Evolutionary conservation across 2,888 invertebrate genomes (phyloP), one percentile per base, ranked within the genome.

Genomic region (Gymnocheta viridis): DNA sequence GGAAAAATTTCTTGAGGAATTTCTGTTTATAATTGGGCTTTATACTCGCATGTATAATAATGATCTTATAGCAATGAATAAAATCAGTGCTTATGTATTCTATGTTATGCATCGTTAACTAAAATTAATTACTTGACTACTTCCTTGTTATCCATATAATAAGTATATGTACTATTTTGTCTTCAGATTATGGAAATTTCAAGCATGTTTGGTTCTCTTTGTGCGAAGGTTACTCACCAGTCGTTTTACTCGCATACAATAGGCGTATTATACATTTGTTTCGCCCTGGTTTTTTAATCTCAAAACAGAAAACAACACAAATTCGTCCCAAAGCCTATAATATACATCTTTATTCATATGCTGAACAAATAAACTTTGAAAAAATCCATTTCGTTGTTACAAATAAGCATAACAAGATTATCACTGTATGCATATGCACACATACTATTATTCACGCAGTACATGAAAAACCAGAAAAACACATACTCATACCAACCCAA

Each of bases 351-450:
- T 73, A 77, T 81, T 72, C 72, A 81, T 72, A 73, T 77, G 62
- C 62, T 77, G 69, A 81, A 54, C 73, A 84, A 78, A 81, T 69
- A 84, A 47, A 60, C 27, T 66, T 54, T 9, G 49, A 72, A 66
- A 70, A 80, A 83, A 72, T 77, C 74, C 76, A 66, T 80, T 84
- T 77, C 67, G 72, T 80, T 80, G 76, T 72, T 51, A 80, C 80
- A 84, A 84, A 81, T 77, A 67, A 80, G 72, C 62, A 62, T 81
- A 81, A 78, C 84, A 73, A 77, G 72, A 84, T 84, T 84, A 84
- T 69, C 81, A 60, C 38, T 51, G 17, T 32, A 24, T 22, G 10
- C 27, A 67, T 12, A 49, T 14, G 38, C 38, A 22, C 29, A 29
- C 19, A 47, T 29, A 10, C 6, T 2, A 10, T 32, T 22, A 56